Evolutionary conservation across 1,140 invertebrate species (phyloP).

Genomic region (Asobara japonica): DNA sequence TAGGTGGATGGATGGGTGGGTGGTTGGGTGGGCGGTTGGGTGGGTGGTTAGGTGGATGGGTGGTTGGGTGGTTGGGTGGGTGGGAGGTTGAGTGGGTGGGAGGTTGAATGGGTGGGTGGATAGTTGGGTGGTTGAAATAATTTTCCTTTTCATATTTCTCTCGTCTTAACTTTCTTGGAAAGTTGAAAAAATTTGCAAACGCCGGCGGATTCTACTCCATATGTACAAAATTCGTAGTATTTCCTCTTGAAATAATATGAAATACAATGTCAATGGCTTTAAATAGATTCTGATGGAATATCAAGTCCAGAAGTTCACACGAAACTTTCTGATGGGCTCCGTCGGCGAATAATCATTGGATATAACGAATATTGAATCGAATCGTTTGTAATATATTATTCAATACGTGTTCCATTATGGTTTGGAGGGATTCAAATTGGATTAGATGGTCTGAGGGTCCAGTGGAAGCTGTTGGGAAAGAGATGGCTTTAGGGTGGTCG

Average conservation of each 20-base stretch:
- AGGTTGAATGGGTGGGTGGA: too few species aligned
- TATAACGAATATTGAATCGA: conserved; percentile 51
- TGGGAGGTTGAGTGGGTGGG: too few species aligned
- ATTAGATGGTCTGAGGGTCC: conserved; percentile 52
- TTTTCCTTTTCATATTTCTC: too few species aligned
- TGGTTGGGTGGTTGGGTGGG: too few species aligned
- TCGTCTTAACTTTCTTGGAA: too few species aligned
- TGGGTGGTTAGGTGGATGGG: too few species aligned
- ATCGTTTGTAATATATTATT: conserved; percentile 63
- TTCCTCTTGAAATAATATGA: not conserved
- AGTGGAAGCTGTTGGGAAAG: not conserved
- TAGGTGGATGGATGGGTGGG: too few species aligned
- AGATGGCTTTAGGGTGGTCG: conserved; percentile 20
- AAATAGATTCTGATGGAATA: not conserved
- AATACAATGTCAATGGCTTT: not conserved
- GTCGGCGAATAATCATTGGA: conserved; percentile 5
- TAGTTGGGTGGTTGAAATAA: too few species aligned
- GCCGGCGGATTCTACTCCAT: not conserved
- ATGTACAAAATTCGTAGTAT: not conserved
- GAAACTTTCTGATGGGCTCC: not conserved
- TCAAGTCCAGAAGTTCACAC: conserved; percentile 34
- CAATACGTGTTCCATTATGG: conserved; percentile 65
- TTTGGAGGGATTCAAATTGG: conserved; percentile 62
- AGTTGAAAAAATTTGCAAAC: too few species aligned
- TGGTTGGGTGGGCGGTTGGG: too few species aligned